phyloP scores from a whole-genome alignment of 2,888 invertebrate species.

The Melieria picta region DNA sequence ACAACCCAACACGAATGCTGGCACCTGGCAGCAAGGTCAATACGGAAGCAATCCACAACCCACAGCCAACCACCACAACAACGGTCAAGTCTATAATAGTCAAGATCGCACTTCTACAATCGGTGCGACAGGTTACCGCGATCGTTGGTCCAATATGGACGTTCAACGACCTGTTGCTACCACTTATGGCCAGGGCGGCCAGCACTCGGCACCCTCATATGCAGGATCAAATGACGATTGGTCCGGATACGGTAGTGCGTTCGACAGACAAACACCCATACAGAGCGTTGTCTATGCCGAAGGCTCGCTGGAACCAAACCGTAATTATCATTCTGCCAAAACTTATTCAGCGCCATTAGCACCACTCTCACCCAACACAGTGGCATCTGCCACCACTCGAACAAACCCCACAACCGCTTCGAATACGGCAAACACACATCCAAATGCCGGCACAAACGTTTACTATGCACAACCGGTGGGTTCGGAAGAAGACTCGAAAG shows the following conservation, averaged over 20 bases:
- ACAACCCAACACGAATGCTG: neutral
- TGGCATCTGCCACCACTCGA: constrained; percentile 9
- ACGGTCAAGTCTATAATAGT: neutral
- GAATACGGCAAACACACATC: constrained; percentile 30
- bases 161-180: constrained; percentile 54
- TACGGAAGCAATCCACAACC: neutral
- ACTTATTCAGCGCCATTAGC: constrained; percentile 54
- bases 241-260: constrained; percentile 50
- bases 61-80: neutral
- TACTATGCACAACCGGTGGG: constrained; percentile 59
- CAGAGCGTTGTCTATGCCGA: constrained; percentile 54
- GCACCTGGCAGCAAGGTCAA: neutral
- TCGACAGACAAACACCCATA: constrained; percentile 46
- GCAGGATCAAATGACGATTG: constrained; percentile 37
- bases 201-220: constrained; percentile 3
- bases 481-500: constrained; percentile 50
- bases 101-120: neutral
- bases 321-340: constrained; percentile 54
- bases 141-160: constrained; percentile 61
- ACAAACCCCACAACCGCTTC: constrained; percentile 32
- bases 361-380: constrained; percentile 46
- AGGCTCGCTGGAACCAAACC: constrained; percentile 58
- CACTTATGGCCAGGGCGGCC: constrained; percentile 13
- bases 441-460: constrained; percentile 41
- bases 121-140: constrained; percentile 15